phyloP scores from a whole-genome alignment of 2,113 vertebrate species.

The Sminthopsis crassicaudata region DNA sequence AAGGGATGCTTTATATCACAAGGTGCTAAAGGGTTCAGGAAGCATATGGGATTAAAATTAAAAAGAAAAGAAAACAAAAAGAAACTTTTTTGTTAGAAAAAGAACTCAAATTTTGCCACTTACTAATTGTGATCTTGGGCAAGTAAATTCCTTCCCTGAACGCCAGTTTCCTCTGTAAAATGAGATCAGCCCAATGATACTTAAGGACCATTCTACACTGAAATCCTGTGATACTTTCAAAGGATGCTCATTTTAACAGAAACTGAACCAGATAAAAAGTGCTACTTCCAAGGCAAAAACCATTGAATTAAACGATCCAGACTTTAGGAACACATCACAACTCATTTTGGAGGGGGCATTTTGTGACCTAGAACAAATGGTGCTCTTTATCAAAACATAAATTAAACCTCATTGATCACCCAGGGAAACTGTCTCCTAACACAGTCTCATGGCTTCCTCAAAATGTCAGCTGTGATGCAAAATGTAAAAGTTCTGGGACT shows the following conservation, averaged over 20 bases:
- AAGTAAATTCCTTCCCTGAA: neutral
- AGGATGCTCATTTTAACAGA: neutral
- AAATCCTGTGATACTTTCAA: neutral
- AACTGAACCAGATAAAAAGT: neutral
- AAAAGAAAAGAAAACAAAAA: neutral
- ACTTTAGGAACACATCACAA: neutral
- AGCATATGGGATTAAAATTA: neutral
- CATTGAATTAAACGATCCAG: neutral
- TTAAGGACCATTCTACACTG: neutral
- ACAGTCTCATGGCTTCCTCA: conserved; percentile 27
- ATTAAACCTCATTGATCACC: conserved; percentile 40
- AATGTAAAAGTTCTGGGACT: conserved; percentile 47
- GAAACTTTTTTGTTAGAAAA: neutral
- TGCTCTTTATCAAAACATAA: conserved; percentile 49
- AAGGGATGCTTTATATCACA: neutral
- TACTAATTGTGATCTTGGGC: neutral
- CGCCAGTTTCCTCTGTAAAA: neutral
- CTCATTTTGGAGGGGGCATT: neutral
- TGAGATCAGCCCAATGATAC: neutral
- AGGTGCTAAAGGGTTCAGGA: neutral
- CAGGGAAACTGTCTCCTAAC: conserved; percentile 23
- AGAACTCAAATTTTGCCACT: neutral
- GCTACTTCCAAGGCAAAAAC: neutral
- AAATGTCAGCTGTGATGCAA: conserved; percentile 37
- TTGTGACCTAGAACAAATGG: neutral